These are phyloP conservation scores for Anodontia alba DNA, from an alignment of 2,888 invertebrate species.

Conservation along the genomic window DNA sequence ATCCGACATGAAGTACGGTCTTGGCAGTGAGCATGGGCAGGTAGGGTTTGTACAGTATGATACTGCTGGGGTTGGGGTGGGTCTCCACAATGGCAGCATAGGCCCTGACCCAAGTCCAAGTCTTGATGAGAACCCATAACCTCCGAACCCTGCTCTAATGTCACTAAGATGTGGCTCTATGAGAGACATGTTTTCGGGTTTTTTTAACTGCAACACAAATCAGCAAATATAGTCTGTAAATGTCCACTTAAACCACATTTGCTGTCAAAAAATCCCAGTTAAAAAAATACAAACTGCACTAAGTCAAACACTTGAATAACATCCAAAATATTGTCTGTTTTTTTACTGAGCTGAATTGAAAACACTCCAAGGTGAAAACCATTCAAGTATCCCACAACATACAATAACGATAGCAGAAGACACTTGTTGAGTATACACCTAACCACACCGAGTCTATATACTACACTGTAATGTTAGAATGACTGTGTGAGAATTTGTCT, in stretches of 20 bases:
- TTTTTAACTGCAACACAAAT: too few species aligned
- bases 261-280: slow-evolving; percentile 12
- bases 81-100: slow-evolving; percentile 63
- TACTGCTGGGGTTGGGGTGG: slow-evolving; percentile 51
- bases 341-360: neutral
- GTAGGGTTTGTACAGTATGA: slow-evolving; percentile 61
- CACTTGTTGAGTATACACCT: neutral
- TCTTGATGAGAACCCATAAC: slow-evolving; percentile 36
- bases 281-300: too few species aligned
- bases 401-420: too few species aligned
- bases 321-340: neutral
- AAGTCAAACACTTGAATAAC: slow-evolving; percentile 8
- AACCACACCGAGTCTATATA: neutral
- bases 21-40: slow-evolving; percentile 61
- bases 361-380: neutral
- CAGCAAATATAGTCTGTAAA: too few species aligned
- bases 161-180: slow-evolving; percentile 53
- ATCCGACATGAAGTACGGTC: slow-evolving; percentile 48
- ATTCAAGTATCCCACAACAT: neutral
- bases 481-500: slow-evolving; percentile 39
- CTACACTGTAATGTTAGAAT: neutral
- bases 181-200: slow-evolving; percentile 48
- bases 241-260: neutral
- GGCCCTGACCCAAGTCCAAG: slow-evolving; percentile 26
- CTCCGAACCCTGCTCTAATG: slow-evolving; percentile 54